Conservation (phyloP, 1,140 invertebrate species). For the Ceratosolen fusciceps region DNA sequence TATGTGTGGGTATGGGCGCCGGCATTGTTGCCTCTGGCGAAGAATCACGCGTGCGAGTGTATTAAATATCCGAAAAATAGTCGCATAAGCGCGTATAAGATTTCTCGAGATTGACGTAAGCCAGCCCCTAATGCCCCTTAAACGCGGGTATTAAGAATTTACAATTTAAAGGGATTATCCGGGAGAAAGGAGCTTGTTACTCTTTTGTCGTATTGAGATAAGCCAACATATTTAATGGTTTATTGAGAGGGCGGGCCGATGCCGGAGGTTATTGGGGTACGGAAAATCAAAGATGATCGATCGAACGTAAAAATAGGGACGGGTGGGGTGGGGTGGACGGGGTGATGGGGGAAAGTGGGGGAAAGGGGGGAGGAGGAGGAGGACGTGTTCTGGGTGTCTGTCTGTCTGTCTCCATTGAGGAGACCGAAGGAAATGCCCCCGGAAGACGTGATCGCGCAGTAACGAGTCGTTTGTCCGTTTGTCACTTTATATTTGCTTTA, state of each 20-base stretch:
- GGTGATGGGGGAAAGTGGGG: background rate
- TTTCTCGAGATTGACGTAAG: background rate
- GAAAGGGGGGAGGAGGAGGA: conserved; percentile 15
- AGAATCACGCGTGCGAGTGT: too few species aligned
- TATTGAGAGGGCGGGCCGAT: background rate
- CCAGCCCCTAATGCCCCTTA: background rate
- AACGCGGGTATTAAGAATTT: background rate
- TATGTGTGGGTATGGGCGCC: too few species aligned
- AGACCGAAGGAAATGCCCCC: background rate
- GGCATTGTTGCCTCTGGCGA: too few species aligned
- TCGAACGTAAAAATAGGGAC: background rate
- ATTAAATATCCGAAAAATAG: background rate
- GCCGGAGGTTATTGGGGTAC: background rate
- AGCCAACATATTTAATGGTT: background rate
- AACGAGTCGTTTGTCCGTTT: conserved; percentile 54
- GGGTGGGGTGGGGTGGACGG: conserved; percentile 2
- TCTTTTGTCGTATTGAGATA: background rate
- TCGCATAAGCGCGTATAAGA: background rate
- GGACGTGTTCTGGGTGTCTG: background rate
- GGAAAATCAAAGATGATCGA: conserved; percentile 25
- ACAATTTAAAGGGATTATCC: conserved; percentile 4
- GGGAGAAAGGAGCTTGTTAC: background rate
- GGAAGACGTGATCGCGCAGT: conserved; percentile 39
- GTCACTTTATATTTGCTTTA: conserved; percentile 54
- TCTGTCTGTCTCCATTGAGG: background rate